Percentiles rank a stretch among this genome's conserved stretches.
Evolutionary conservation across 2,113 vertebrate genomes (phyloP).

Genomic region (Synodontis membranacea): DNA sequence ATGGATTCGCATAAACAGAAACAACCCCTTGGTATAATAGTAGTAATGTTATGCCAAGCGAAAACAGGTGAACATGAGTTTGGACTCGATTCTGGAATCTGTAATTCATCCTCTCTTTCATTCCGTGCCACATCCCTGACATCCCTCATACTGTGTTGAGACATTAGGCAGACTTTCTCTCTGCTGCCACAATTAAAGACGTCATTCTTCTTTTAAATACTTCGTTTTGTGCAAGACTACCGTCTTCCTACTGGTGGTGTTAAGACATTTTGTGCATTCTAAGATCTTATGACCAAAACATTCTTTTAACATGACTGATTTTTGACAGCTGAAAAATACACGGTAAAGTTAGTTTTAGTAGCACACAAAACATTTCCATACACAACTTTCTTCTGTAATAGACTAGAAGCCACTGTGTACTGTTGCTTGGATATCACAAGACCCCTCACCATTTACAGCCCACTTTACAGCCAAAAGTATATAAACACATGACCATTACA

Average conservation of each 20-base stretch:
- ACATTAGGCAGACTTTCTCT: not conserved
- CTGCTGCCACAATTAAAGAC: not conserved
- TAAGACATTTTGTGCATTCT: not conserved
- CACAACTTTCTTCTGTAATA: not conserved
- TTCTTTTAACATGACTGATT: not conserved
- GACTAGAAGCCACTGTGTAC: not conserved
- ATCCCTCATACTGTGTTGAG: not conserved
- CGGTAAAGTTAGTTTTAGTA: not conserved
- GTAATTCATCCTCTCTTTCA: not conserved
- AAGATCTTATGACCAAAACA: not conserved
- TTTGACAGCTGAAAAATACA: not conserved
- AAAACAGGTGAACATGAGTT: not conserved
- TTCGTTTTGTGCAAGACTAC: not conserved
- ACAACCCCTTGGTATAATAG: not conserved
- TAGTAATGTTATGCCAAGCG: not conserved
- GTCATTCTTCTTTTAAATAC: not conserved
- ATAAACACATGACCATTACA: not conserved
- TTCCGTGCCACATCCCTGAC: not conserved
- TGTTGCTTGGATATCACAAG: not conserved
- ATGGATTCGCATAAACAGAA: not conserved
- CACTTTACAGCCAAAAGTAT: not conserved
- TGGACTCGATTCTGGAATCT: too few relatives aligned
- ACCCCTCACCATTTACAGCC: not conserved
- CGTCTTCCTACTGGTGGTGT: not conserved
- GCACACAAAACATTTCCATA: not conserved